Percentiles rank a stretch among this genome's conserved stretches.
Conservation (phyloP, 2,797 vertebrate genomes). For the Arremon brunneinucha region DNA sequence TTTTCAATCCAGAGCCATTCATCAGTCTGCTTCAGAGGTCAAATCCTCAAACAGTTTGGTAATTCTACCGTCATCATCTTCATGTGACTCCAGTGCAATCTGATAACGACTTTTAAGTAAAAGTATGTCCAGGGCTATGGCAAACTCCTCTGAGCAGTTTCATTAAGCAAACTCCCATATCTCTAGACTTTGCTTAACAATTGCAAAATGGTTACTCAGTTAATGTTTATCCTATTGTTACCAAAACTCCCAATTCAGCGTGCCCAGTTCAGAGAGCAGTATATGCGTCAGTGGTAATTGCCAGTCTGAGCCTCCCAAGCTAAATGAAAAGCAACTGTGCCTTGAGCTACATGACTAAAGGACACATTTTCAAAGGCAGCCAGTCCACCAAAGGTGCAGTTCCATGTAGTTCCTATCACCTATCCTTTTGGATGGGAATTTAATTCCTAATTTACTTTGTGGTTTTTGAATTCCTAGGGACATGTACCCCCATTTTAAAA, state of each 20-base stretch:
- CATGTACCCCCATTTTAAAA: neutral
- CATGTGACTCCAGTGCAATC: neutral
- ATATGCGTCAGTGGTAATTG: neutral
- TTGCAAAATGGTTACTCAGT: conserved; percentile 39
- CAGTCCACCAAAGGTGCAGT: neutral
- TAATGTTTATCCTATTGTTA: conserved; percentile 57
- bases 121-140: neutral
- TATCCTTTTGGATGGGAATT: neutral
- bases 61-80: neutral
- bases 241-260: neutral
- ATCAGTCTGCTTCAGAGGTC: conserved; percentile 4
- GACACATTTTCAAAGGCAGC: neutral
- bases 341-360: neutral
- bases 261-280: neutral
- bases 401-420: neutral
- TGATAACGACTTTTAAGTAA: neutral
- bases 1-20: neutral
- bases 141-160: conserved; percentile 1
- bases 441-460: neutral
- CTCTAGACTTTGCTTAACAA: conserved; percentile 54
- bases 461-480: neutral
- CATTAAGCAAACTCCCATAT: neutral
- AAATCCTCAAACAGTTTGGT: conserved; percentile 13
- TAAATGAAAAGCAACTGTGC: conserved; percentile 23
- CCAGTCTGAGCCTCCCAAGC: neutral